A percentile compares a stretch with the other conserved stretches of the same genome.
Conservation (phyloP, 1,140 invertebrate genomes). For the Drosophila sproati region DNA sequence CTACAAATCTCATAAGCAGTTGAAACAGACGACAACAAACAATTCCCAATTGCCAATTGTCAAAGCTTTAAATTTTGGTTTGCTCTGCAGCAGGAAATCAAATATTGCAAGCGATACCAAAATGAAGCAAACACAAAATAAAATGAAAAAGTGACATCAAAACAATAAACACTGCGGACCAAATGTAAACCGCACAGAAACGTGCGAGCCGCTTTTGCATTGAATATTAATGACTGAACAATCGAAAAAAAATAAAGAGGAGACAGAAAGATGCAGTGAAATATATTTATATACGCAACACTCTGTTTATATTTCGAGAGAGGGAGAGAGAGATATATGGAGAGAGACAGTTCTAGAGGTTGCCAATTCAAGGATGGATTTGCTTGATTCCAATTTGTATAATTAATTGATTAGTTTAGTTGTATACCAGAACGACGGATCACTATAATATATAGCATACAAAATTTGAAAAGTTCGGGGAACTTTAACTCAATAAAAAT, state of each 20-base stretch:
- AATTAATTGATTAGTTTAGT: too few relatives aligned
- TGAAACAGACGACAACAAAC: slow-evolving; percentile 40
- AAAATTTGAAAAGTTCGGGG: too few relatives aligned
- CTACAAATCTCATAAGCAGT: slow-evolving; percentile 48
- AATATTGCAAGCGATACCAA: slow-evolving; percentile 53
- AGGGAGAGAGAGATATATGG: neutral
- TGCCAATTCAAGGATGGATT: too few relatives aligned
- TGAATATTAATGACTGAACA: slow-evolving; percentile 65
- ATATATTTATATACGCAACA: neutral
- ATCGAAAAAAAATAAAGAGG: neutral
- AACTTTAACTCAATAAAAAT: too few relatives aligned
- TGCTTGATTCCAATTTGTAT: too few relatives aligned
- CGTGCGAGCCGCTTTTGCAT: slow-evolving; percentile 69
- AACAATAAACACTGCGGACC: slow-evolving; percentile 50
- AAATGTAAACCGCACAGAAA: slow-evolving; percentile 71
- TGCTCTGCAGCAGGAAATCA: slow-evolving; percentile 60
- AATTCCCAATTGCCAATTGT: slow-evolving; percentile 39
- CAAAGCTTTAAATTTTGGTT: slow-evolving; percentile 33
- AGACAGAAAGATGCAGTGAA: slow-evolving; percentile 2
- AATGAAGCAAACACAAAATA: slow-evolving; percentile 49
- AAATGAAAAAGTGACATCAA: slow-evolving; percentile 61
- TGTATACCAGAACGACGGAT: too few relatives aligned
- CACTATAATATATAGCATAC: too few relatives aligned
- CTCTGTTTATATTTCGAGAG: neutral
- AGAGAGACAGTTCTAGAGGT: too few relatives aligned